Evolutionary conservation across 1,140 invertebrate species (phyloP).

Genomic region (Drosophila novamexicana): DNA sequence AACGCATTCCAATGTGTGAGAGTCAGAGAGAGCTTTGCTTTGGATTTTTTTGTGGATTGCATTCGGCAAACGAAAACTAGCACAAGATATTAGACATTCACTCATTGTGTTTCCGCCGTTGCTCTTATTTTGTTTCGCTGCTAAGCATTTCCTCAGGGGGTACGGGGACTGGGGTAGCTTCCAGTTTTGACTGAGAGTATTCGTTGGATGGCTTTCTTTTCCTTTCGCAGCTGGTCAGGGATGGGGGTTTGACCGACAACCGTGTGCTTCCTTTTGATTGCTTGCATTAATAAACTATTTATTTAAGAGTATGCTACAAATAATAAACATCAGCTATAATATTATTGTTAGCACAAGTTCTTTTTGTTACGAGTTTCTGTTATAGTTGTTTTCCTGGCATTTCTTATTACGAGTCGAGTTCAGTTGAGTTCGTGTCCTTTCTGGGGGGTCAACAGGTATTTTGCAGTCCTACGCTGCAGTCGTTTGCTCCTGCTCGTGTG

Average conservation of each 20-base stretch:
- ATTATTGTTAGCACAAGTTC: conserved; percentile 24
- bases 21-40: conserved; percentile 19
- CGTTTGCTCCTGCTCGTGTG: conserved; percentile 75
- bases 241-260: neutral
- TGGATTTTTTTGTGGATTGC: conserved; percentile 54
- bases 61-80: conserved; percentile 43
- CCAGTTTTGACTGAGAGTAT: too few relatives aligned
- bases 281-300: conserved; percentile 64
- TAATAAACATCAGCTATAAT: conserved; percentile 29
- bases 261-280: conserved; percentile 19
- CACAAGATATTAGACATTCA: conserved; percentile 54
- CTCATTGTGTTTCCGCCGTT: conserved; percentile 14
- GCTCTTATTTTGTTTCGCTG: conserved; percentile 9
- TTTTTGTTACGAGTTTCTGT: conserved; percentile 18
- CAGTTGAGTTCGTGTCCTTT: conserved; percentile 4
- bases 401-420: conserved; percentile 54
- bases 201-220: neutral
- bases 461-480: conserved; percentile 74
- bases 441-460: neutral
- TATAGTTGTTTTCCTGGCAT: conserved; percentile 53
- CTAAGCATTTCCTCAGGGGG: too few relatives aligned
- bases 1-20: conserved; percentile 47
- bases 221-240: conserved; percentile 2
- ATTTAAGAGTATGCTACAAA: conserved; percentile 47
- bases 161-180: too few relatives aligned